Conservation (phyloP, 2,797 vertebrate species). For the Melanogrammus aeglefinus region DNA sequence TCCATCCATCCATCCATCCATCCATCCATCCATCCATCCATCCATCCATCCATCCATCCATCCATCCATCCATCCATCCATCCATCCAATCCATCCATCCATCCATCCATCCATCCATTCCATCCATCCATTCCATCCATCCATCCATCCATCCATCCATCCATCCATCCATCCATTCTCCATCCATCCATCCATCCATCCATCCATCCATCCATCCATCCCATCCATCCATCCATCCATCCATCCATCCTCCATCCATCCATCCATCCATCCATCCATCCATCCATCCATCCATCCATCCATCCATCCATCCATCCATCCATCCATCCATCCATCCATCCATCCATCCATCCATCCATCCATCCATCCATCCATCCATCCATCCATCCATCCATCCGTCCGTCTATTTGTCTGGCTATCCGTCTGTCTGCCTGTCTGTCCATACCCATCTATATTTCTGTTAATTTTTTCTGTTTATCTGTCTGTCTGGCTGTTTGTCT, state of each 20-base stretch:
- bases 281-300: neutral
- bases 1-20: no score
- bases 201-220: neutral
- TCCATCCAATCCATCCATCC: neutral
- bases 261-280: neutral
- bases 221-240: neutral
- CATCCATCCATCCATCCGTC: neutral
- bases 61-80: neutral
- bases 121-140: neutral
- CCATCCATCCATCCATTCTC: neutral
- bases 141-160: neutral
- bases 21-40: neutral
- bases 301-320: neutral
- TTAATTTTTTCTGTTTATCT: neutral
- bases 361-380: neutral
- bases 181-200: neutral
- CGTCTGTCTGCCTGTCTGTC: neutral
- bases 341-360: neutral
- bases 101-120: neutral
- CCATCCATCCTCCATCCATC: neutral
- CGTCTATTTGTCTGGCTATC: neutral
- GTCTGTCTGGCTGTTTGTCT: neutral
- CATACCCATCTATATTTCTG: neutral
- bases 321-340: neutral
- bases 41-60: neutral